These are phyloP conservation scores for Pangasius larnaudii DNA, from an alignment of 2,797 vertebrate species.

Conservation along the genomic window DNA sequence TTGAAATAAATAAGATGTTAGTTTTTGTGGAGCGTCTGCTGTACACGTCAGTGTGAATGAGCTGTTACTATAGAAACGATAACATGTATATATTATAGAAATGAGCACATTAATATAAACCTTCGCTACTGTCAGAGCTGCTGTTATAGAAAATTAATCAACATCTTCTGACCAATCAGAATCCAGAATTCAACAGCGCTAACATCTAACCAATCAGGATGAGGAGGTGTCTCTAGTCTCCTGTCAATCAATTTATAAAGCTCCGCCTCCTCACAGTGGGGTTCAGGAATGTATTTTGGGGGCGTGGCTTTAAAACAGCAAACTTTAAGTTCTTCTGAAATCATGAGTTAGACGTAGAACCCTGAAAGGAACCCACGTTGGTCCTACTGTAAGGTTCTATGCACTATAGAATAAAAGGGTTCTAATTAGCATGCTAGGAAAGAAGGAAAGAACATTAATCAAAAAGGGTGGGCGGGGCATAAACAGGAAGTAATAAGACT, in stretches of 20 bases:
- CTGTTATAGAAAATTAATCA: not conserved
- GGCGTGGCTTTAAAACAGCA: not conserved
- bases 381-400: not conserved
- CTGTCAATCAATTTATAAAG: not conserved
- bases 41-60: not conserved
- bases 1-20: not conserved
- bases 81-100: too few species aligned
- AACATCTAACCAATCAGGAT: not conserved
- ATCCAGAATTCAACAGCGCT: not conserved
- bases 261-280: not conserved
- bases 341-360: not conserved
- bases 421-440: not conserved
- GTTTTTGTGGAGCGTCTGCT: not conserved
- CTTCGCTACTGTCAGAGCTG: not conserved
- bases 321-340: not conserved
- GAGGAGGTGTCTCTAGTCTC: not conserved
- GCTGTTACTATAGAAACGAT: too few species aligned
- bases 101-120: not conserved
- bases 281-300: not conserved
- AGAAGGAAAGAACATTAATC: not conserved
- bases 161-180: not conserved
- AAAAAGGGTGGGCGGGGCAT: not conserved
- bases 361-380: accelerated
- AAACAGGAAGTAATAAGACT: not conserved
- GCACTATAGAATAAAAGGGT: not conserved